These are phyloP conservation scores for Todus mexicanus DNA, from an alignment of 2,797 vertebrate genomes.

Conservation along the genomic window DNA sequence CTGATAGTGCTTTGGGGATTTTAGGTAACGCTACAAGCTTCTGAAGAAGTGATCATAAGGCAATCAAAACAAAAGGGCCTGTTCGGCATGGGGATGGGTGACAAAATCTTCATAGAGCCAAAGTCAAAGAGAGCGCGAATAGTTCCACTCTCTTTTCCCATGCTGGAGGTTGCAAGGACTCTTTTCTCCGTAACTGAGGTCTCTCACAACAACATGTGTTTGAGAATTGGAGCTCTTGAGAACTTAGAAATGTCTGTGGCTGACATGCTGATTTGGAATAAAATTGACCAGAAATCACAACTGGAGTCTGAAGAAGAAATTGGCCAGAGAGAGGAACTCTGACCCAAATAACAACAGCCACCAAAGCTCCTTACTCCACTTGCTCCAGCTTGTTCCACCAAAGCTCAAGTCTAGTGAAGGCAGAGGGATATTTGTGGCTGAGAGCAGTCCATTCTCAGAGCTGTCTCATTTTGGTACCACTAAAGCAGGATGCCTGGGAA, in stretches of 20 bases:
- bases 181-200: not conserved
- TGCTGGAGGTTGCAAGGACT: not conserved
- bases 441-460: not conserved
- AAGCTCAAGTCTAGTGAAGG: rapidly evolving
- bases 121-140: not conserved
- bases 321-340: not conserved
- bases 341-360: not conserved
- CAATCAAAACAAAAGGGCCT: not conserved
- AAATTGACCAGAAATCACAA: not conserved
- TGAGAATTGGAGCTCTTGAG: not conserved
- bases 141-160: not conserved
- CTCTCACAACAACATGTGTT: not conserved
- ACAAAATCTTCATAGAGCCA: not conserved
- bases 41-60: not conserved
- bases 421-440: not conserved
- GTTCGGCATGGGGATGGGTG: not conserved
- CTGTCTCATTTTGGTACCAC: not conserved
- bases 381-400: no score
- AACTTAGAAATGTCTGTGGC: not conserved
- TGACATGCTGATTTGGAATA: not conserved
- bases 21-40: not conserved
- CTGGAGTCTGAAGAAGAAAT: not conserved
- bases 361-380: not conserved
- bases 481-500: conserved; percentile 33
- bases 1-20: not conserved